Percentiles rank a stretch among this genome's conserved stretches.
Conservation (phyloP, 2,113 vertebrate genomes). For the Anhinga anhinga region DNA sequence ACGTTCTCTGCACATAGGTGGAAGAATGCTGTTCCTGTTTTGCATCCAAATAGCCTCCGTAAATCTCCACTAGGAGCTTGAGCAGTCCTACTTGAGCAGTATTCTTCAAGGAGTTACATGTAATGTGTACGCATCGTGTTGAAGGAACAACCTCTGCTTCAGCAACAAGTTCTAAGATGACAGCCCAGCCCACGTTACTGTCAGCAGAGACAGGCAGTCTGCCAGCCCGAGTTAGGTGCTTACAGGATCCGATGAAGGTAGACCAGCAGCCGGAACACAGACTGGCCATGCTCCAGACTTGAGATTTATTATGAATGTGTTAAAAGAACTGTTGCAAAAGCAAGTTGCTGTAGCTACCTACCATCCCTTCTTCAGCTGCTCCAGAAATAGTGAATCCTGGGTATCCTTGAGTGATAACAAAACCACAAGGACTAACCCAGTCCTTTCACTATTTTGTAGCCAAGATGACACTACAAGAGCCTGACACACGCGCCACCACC, state of each 20-base stretch:
- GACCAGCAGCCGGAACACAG: neutral
- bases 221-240: neutral
- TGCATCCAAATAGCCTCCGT: neutral
- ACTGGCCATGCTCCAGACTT: neutral
- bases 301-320: neutral
- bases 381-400: neutral
- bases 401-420: neutral
- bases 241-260: fast-evolving
- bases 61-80: neutral
- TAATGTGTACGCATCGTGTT: fast-evolving
- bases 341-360: no score
- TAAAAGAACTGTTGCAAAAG: neutral
- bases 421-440: neutral
- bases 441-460: fast-evolving
- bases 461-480: neutral
- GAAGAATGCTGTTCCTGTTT: neutral
- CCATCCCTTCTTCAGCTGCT: neutral
- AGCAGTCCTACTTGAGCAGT: neutral
- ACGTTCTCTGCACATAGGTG: fast-evolving
- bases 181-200: fast-evolving
- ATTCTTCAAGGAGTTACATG: neutral
- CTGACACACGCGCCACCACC: fast-evolving
- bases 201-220: neutral
- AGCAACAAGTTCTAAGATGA: fast-evolving
- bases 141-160: neutral